Conservation (phyloP, 2,113 vertebrate genomes). For the Melanocharis versteri region DNA sequence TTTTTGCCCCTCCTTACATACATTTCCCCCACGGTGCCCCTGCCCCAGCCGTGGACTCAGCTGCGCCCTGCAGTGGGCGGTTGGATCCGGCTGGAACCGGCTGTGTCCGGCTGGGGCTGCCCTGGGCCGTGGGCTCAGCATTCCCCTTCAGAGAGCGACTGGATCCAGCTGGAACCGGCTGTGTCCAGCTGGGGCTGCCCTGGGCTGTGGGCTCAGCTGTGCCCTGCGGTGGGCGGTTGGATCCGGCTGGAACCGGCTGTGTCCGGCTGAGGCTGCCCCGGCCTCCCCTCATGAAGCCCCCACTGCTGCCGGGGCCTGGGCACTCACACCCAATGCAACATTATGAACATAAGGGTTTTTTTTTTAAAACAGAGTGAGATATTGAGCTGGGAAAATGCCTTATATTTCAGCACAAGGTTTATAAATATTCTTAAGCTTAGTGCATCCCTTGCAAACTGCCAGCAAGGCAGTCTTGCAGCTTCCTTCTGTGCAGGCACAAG, state of each 20-base stretch:
- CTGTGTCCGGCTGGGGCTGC: neutral
- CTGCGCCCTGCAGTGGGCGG: fast-evolving
- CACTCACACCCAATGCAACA: neutral
- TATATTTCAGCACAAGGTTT: neutral
- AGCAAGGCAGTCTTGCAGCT: neutral
- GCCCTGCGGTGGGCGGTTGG: too few relatives aligned
- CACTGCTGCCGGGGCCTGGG: fast-evolving
- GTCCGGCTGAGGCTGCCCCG: fast-evolving
- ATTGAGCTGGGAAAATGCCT: neutral
- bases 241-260: neutral
- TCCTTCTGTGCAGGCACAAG: neutral
- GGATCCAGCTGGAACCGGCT: fast-evolving
- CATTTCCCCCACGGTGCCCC: fast-evolving
- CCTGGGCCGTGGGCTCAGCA: too few relatives aligned
- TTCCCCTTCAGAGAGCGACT: too few relatives aligned
- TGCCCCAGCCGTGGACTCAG: fast-evolving
- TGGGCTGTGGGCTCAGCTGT: too few relatives aligned
- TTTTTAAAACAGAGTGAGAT: neutral
- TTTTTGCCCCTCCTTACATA: neutral
- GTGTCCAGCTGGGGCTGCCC: too few relatives aligned
- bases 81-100: fast-evolving
- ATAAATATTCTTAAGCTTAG: neutral
- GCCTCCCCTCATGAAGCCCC: fast-evolving
- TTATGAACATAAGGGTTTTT: fast-evolving
- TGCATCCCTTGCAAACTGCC: neutral